Conservation (phyloP, 2,888 invertebrate species). For the Helobdella robusta region DNA sequence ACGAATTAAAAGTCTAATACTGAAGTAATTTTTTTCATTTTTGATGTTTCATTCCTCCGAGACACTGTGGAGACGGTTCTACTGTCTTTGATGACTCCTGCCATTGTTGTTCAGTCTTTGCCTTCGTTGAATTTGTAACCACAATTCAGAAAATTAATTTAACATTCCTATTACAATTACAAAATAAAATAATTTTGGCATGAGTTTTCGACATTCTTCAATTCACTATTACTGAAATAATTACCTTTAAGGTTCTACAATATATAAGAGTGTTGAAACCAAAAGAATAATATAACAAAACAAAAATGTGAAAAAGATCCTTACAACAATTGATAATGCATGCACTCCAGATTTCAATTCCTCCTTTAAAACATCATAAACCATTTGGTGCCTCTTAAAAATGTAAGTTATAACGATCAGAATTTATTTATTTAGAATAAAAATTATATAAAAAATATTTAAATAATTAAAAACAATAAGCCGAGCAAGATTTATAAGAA, state of each 20-base stretch:
- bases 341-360: slow-evolving; percentile 15
- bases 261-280: neutral
- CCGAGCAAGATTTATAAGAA: no score
- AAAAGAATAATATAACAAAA: slow-evolving; percentile 4
- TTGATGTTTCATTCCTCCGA: no score
- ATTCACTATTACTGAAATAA: neutral
- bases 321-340: slow-evolving; percentile 22
- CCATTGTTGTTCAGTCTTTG: slow-evolving; percentile 19
- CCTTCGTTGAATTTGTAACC: slow-evolving; percentile 10
- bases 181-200: neutral
- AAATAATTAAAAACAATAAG: neutral
- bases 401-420: neutral
- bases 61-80: slow-evolving; percentile 14
- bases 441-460: slow-evolving; percentile 1
- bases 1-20: no score
- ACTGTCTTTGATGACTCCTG: slow-evolving; percentile 7
- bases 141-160: no score
- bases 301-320: neutral
- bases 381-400: slow-evolving; percentile 22
- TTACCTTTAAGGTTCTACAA: neutral
- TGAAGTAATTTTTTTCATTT: no score
- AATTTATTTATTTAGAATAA: neutral
- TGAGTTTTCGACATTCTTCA: neutral
- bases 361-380: slow-evolving; percentile 19
- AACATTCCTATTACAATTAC: no score